Evolutionary conservation across 2,888 invertebrate genomes (phyloP).

Genomic region (Noctuana brunneofusca): DNA sequence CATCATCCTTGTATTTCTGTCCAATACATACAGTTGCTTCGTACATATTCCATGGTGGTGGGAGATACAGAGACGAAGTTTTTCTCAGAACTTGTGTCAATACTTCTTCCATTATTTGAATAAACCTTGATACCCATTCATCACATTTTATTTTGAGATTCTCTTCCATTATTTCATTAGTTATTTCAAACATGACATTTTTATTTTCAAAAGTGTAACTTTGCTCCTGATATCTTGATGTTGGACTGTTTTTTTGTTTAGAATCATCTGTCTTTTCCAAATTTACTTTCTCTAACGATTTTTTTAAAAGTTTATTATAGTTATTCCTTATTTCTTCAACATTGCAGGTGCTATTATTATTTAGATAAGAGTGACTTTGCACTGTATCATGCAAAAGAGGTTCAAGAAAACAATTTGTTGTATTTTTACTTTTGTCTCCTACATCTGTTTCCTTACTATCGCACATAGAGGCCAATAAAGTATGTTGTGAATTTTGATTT

Average conservation of each 20-base stretch:
- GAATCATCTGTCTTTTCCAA: background rate
- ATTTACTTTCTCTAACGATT: background rate
- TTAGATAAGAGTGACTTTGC: background rate
- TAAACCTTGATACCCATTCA: constrained; percentile 68
- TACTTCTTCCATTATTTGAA: constrained; percentile 73
- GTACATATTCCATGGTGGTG: constrained; percentile 64
- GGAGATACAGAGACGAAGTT: constrained; percentile 48
- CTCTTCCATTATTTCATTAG: constrained; percentile 54
- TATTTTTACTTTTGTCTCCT: background rate
- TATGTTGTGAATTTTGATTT: background rate
- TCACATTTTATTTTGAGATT: constrained; percentile 56
- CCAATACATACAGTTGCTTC: constrained; percentile 64
- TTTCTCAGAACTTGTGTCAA: constrained; percentile 58
- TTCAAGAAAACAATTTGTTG: background rate
- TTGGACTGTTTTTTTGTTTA: background rate
- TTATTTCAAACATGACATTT: constrained; percentile 57
- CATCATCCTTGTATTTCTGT: constrained; percentile 49
- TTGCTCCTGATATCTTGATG: background rate
- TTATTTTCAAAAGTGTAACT: constrained; percentile 34
- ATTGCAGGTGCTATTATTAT: background rate
- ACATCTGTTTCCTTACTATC: background rate
- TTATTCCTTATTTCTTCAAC: background rate
- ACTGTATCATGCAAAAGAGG: background rate
- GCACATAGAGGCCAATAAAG: background rate
- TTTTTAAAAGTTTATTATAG: background rate